Base-by-base conservation (phyloP, 2,113 vertebrate genomes). In the Clinocottus analis region DNA sequence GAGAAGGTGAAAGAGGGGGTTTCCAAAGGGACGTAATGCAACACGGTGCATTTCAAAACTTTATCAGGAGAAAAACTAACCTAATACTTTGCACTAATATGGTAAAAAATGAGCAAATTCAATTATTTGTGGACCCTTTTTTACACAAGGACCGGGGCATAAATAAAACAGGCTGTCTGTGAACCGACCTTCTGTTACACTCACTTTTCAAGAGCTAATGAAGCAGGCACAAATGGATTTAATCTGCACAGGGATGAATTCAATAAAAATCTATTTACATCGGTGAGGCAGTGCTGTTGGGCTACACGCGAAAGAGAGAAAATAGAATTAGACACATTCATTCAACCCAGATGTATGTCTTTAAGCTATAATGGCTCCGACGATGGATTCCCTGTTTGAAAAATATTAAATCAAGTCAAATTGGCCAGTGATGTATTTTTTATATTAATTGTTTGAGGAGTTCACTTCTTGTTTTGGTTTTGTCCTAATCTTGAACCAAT, bases 271-370 rank as follows among this genome's bases (percentile, higher is more conserved):
- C 69, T 79, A 82, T 92, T 93, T 87, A 87, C 82, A 86, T 89
- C 75, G 68, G 84, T 56, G 80, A 90, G 65, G 89, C 82, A 56
- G 84, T 31, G 73, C 85, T 86, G 83, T 92, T 73, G 80, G 66
- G 90, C 84, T 90, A 87, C 49, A 84, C 85, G 84, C 83, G 85
- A 69, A 90, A 83, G 77, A 79, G 39, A 84, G 33, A 63, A 74
- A 85, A 88, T 83, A 83, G 82, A 93, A 88, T 93, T 87, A 90
- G 84, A 89, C 82, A 85, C 90, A 82, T 85, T 93, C 85, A 90
- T 91, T 80, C 64, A 56, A 91, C 77, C 88, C 94, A 94, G 93
- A 94, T 94, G 91, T 76, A 56, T 75, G 87, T 91, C 90, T 88
- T 69, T 60, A 61, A 90, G 88, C 88, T 70, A 77, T 59, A 72